phyloP scores from a whole-genome alignment of 2,888 invertebrate genomes.

The Coelinius sp. region DNA sequence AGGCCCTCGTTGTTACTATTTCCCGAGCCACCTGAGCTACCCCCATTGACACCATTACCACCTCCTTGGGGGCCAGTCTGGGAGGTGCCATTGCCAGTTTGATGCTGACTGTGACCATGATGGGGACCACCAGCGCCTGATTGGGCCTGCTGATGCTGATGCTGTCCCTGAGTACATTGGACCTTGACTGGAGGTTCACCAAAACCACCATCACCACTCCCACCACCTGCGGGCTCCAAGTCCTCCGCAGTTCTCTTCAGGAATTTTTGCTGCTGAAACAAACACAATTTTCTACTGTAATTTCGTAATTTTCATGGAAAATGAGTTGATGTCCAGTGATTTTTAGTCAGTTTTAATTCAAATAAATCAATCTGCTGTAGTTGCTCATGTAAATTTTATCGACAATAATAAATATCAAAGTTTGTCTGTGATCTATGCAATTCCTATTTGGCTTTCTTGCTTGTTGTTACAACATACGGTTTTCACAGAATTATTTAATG shows the following conservation, averaged over 20 bases:
- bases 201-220: constrained; percentile 71
- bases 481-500: not conserved
- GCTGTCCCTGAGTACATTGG: constrained; percentile 75
- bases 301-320: no score
- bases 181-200: constrained; percentile 86
- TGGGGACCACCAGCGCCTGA: constrained; percentile 61
- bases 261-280: constrained; percentile 87
- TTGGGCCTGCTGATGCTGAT: constrained; percentile 65
- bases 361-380: no score
- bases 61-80: constrained; percentile 51
- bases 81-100: constrained; percentile 59
- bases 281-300: not conserved
- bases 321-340: no score
- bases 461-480: not conserved
- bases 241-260: constrained; percentile 82
- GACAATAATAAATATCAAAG: not conserved
- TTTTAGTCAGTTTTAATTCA: not conserved
- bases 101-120: constrained; percentile 61
- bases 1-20: constrained; percentile 64
- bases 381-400: constrained; percentile 3
- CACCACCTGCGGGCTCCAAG: constrained; percentile 73
- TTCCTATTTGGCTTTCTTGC: not conserved
- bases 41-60: constrained; percentile 54
- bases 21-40: constrained; percentile 47
- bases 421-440: not conserved